phyloP scores from a whole-genome alignment of 2,797 vertebrate genomes.

The Ctenopoma kingsleyae region DNA sequence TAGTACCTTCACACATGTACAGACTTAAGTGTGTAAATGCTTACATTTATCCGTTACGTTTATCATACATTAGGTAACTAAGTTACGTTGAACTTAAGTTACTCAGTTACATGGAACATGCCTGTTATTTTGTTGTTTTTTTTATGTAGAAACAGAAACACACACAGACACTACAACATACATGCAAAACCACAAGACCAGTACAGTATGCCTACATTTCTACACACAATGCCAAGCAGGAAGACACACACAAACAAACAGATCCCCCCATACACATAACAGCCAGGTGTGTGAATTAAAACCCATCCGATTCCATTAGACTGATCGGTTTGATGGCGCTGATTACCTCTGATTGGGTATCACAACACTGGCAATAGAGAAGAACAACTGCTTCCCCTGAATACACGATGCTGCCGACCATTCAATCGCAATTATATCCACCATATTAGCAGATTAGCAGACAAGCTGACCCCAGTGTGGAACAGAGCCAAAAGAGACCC shows the following conservation, averaged over 20 bases:
- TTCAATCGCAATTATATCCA: conserved; percentile 85
- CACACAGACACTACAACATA: not conserved
- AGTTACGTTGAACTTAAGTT: too few relatives aligned
- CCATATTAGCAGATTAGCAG: conserved; percentile 85
- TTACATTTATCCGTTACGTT: too few relatives aligned
- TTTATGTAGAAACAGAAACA: not conserved
- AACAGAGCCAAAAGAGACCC: conserved; percentile 71
- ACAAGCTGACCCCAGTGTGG: conserved; percentile 78
- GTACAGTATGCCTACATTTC: conserved; percentile 4
- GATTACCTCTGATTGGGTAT: conserved; percentile 80
- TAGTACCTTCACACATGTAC: conserved; percentile 6
- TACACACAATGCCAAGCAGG: conserved; percentile 6
- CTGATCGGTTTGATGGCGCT: conserved; percentile 65
- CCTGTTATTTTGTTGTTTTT: too few relatives aligned
- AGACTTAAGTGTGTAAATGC: not conserved
- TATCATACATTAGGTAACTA: too few relatives aligned
- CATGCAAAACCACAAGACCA: conserved; percentile 7
- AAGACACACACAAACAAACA: not conserved
- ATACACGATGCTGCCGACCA: conserved; percentile 62
- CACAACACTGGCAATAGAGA: conserved; percentile 79
- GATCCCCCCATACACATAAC: conserved; percentile 2
- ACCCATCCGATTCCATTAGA: conserved; percentile 75
- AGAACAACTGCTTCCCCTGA: conserved; percentile 74
- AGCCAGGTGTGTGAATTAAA: conserved; percentile 77
- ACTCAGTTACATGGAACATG: too few relatives aligned